These are phyloP conservation scores for Neuroterus valhalla DNA, from an alignment of 1,140 invertebrate species.

Conservation along the genomic window DNA sequence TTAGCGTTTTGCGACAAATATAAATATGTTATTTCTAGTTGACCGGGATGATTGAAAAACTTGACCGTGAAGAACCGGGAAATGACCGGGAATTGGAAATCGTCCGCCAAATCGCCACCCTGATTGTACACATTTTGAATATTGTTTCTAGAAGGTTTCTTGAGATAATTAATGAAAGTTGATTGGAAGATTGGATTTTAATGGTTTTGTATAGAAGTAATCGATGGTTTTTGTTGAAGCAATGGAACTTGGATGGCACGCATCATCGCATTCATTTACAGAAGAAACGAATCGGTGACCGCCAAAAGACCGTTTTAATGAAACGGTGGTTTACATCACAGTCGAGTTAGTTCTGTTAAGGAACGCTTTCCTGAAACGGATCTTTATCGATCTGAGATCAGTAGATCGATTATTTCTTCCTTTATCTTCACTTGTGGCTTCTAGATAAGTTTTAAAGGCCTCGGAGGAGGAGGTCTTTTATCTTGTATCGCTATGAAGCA, in stretches of 20 bases:
- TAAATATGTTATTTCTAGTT: too few species aligned
- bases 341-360: not conserved
- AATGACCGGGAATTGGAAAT: too few species aligned
- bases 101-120: too few species aligned
- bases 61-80: too few species aligned
- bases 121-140: too few species aligned
- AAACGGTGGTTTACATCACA: constrained; percentile 1
- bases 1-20: too few species aligned
- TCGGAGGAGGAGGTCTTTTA: not conserved
- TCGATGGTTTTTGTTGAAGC: not conserved
- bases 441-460: not conserved
- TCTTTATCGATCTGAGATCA: not conserved
- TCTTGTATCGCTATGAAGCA: not conserved
- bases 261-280: constrained; percentile 2
- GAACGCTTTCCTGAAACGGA: not conserved
- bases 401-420: constrained; percentile 5
- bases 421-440: not conserved
- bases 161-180: too few species aligned
- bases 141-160: too few species aligned
- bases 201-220: too few species aligned
- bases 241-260: not conserved
- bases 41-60: too few species aligned
- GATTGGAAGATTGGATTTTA: too few species aligned
- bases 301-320: constrained; percentile 9
- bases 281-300: not conserved